Evolutionary conservation across 2,797 vertebrate genomes (phyloP).

Genomic region (Danio aesculapii): DNA sequence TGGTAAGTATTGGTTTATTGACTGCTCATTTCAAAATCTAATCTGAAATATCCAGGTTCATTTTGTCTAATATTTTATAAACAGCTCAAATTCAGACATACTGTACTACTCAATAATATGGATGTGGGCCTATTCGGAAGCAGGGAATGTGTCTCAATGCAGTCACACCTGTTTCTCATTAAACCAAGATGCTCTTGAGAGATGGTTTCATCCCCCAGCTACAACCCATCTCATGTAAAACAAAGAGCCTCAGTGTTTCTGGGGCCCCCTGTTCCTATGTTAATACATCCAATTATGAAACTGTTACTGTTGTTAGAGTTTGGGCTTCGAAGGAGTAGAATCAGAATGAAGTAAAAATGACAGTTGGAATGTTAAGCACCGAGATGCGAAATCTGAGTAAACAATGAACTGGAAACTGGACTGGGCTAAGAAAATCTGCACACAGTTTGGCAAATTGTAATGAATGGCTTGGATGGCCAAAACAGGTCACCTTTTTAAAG

Average conservation of each 20-base stretch:
- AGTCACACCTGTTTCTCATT: slow-evolving; percentile 73
- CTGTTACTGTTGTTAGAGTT: slow-evolving; percentile 41
- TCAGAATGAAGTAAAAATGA: slow-evolving; percentile 28
- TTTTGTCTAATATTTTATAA: too few species aligned
- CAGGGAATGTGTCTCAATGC: slow-evolving; percentile 59
- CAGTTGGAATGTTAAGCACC: slow-evolving; percentile 28
- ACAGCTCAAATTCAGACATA: too few species aligned
- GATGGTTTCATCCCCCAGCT: slow-evolving; percentile 47
- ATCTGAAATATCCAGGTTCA: too few species aligned
- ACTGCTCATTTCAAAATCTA: too few species aligned
- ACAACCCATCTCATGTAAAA: slow-evolving; percentile 45
- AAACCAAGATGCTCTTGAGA: slow-evolving; percentile 57
- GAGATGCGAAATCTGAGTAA: slow-evolving; percentile 18
- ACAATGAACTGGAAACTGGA: slow-evolving; percentile 7
- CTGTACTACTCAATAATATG: too few species aligned
- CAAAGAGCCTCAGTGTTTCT: slow-evolving; percentile 61
- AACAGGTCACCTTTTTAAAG: background rate
- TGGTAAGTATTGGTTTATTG: too few species aligned
- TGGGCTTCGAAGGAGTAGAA: slow-evolving; percentile 1
- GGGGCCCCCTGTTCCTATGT: slow-evolving; percentile 15
- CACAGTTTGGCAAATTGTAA: background rate
- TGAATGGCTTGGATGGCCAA: background rate
- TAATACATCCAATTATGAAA: slow-evolving; percentile 45
- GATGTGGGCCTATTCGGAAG: too few species aligned
- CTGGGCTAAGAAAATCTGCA: background rate